phyloP scores from a whole-genome alignment of 2,888 invertebrate species.

The Agrotis clavis region DNA sequence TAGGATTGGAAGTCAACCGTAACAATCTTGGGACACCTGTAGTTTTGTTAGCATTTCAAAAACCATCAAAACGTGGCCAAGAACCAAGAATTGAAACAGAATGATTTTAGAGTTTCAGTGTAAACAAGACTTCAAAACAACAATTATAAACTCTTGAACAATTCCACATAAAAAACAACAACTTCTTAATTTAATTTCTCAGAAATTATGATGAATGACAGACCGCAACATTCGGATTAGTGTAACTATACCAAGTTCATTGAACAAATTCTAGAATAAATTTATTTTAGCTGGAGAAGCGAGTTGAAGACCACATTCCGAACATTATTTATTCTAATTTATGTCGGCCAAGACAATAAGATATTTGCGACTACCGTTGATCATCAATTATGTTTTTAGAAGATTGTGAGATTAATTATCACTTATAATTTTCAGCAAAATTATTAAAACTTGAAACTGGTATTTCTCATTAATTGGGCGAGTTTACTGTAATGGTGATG shows the following conservation, averaged over 20 bases:
- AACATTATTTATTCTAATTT: conserved; percentile 4
- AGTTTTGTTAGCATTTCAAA: too few relatives aligned
- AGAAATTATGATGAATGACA: conserved; percentile 37
- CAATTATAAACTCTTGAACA: not conserved
- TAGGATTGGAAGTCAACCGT: too few relatives aligned
- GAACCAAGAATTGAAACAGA: not conserved
- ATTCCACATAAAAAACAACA: not conserved
- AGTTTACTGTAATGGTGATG: not conserved
- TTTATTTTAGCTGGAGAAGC: conserved; percentile 23
- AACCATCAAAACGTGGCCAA: too few relatives aligned
- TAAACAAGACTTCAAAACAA: not conserved
- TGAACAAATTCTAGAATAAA: conserved; percentile 43
- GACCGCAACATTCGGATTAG: conserved; percentile 11
- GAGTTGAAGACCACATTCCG: conserved; percentile 13
- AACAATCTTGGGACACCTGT: too few relatives aligned
- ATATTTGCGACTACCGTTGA: not conserved
- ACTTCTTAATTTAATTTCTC: conserved; percentile 24
- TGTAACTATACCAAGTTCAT: conserved; percentile 31
- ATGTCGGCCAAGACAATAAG: not conserved
- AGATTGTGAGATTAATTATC: not conserved
- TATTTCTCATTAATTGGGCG: not conserved
- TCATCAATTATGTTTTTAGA: not conserved
- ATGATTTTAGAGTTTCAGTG: not conserved
- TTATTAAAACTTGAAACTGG: not conserved
- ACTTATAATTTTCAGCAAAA: not conserved